Base-by-base conservation (phyloP, 2,113 vertebrate species). In the Tapirus terrestris region DNA sequence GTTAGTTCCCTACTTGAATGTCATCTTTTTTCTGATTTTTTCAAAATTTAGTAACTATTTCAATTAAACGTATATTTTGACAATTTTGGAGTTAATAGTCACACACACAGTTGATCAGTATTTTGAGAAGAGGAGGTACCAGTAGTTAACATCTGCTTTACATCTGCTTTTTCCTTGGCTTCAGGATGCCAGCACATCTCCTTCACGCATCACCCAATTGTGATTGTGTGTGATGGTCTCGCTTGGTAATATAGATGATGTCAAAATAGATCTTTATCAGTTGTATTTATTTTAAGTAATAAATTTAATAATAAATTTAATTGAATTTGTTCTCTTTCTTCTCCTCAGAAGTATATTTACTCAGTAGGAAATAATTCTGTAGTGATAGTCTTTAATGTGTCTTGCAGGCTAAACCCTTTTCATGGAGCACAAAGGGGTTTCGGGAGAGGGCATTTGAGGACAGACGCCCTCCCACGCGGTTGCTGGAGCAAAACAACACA, bases 281-380 rank as follows among this genome's bases (percentile, higher is more conserved):
- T 75, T 58, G 70, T 33, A 25, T 43, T 85, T 91, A 56, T 92
- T 89, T 76, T 63, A 79, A 91, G 48, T 39, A 39, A 39, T 39
- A 39, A 39, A 39, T 39, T 39, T 39, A 39, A 4, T 39, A 39
- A 39, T 39, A 39, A 39, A 39, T 39, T 39, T 39, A 39, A 1
- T 61, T 83, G 39, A 29, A 21, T 61, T 75, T 60, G 17, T 82
- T 92, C n/a, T 45, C 56, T 77, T 77, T 67, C 45, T 39, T 77
- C 27, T 60, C 33, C 58, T 81, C 29, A 65, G 60, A 96, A 76
- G 56, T 56, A 0, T 70, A 14, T 91, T 82, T 70, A 58, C 11
- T 84, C 65, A 29, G 16, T 63, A 89, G 86, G 23, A 89, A 85
- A 27, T 43, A 33, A 60, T 73, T 90, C 48, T 73, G 1, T 56